Evolutionary conservation across 2,888 invertebrate genomes (phyloP).

Genomic region (Metalampra italica): DNA sequence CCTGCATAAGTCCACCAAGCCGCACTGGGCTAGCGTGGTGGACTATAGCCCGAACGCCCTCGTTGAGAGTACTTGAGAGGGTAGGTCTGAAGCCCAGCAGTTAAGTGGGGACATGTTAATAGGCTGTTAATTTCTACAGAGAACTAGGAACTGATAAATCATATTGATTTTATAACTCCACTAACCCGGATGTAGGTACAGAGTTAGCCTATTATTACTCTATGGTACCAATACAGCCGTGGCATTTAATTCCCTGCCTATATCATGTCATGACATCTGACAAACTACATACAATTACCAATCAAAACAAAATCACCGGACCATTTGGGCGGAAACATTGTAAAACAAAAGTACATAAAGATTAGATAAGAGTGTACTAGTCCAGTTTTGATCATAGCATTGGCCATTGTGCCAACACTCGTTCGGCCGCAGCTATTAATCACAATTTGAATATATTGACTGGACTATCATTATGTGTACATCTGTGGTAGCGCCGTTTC

Average conservation of each 20-base stretch:
- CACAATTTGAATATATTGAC: slow-evolving; percentile 73
- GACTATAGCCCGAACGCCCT: too few relatives aligned
- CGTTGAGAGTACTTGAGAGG: too few relatives aligned
- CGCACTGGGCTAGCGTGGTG: too few relatives aligned
- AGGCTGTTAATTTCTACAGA: too few relatives aligned
- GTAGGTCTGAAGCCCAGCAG: too few relatives aligned
- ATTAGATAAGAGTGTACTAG: slow-evolving; percentile 14
- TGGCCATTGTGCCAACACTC: slow-evolving; percentile 37
- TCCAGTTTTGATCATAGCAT: slow-evolving; percentile 25
- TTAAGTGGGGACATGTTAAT: too few relatives aligned
- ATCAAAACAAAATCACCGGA: slow-evolving; percentile 25
- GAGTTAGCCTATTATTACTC: neutral
- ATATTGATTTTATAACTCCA: neutral
- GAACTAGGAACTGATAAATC: neutral
- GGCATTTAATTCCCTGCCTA: slow-evolving; percentile 24
- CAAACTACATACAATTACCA: slow-evolving; percentile 25
- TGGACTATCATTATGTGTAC: slow-evolving; percentile 52
- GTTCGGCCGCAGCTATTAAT: slow-evolving; percentile 45
- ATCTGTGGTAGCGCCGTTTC: slow-evolving; percentile 54
- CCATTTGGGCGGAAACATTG: slow-evolving; percentile 35
- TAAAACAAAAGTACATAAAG: slow-evolving; percentile 11
- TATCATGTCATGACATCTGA: slow-evolving; percentile 38
- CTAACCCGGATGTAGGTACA: slow-evolving; percentile 21
- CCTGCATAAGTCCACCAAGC: too few relatives aligned
- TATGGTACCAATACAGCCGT: slow-evolving; percentile 6